phyloP scores from a whole-genome alignment of 2,888 invertebrate species.

The Drosophila crucigera region DNA sequence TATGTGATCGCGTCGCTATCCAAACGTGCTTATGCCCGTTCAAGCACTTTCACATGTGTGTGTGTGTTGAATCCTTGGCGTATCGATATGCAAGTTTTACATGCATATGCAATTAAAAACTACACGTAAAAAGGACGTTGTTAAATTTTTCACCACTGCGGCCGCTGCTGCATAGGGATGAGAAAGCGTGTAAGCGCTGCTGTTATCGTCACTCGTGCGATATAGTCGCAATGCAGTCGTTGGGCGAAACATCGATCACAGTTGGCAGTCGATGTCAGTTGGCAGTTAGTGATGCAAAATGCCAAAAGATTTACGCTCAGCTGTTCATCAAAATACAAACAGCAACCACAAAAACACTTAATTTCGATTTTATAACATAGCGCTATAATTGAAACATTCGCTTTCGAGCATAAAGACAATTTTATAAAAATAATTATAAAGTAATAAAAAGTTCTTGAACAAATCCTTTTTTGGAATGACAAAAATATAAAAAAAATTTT shows the following conservation, averaged over 20 bases:
- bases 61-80: constrained; percentile 1
- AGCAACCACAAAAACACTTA: constrained; percentile 8
- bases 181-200: constrained; percentile 33
- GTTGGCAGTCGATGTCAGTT: constrained; percentile 2
- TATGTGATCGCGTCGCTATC: constrained; percentile 34
- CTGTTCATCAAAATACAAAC: constrained; percentile 34
- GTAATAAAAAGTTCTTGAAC: neutral
- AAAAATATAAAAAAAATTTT: neutral
- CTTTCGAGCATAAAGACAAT: neutral
- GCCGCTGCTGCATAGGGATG: constrained; percentile 59
- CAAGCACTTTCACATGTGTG: constrained; percentile 25
- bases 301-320: constrained; percentile 13
- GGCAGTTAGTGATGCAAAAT: constrained; percentile 18
- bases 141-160: constrained; percentile 62
- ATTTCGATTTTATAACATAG: constrained; percentile 25
- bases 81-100: constrained; percentile 19
- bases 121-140: constrained; percentile 56
- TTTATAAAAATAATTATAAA: neutral
- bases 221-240: constrained; percentile 32
- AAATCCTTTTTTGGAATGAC: neutral
- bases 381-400: neutral
- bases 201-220: constrained; percentile 45
- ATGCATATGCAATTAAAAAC: constrained; percentile 40
- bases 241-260: constrained; percentile 8
- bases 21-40: constrained; percentile 26